Conservation (phyloP, 2,113 vertebrate species). For the Strix aluco region DNA sequence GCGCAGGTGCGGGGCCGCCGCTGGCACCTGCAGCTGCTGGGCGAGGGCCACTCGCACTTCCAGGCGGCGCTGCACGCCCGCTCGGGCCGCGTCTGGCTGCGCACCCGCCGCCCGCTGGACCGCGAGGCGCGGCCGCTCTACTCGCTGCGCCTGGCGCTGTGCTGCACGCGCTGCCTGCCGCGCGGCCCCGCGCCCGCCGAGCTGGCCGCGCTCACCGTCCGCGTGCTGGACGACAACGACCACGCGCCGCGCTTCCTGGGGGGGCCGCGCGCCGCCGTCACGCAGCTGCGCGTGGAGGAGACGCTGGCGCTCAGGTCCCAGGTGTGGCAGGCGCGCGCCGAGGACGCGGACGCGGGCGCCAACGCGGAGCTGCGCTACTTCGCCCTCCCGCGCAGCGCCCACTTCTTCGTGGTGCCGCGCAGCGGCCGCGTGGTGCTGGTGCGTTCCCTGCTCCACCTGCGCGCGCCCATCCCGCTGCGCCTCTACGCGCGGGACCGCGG, state of each 20-base stretch:
- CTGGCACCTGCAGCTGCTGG: constrained; percentile 79
- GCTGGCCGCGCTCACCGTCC: constrained; percentile 80
- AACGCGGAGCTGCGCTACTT: constrained; percentile 88
- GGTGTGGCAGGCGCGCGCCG: constrained; percentile 78
- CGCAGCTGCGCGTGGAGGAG: constrained; percentile 79
- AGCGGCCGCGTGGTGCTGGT: constrained; percentile 85
- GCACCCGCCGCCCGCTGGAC: constrained; percentile 80
- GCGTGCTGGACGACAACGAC: constrained; percentile 88
- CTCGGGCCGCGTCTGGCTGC: constrained; percentile 79
- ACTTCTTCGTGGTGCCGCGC: constrained; percentile 88
- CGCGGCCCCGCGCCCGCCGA: constrained; percentile 39
- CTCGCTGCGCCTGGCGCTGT: constrained; percentile 75
- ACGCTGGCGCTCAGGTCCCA: constrained; percentile 80
- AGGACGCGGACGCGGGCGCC: constrained; percentile 82
- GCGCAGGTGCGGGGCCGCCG: constrained; percentile 57
- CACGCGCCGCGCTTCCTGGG: constrained; percentile 79
- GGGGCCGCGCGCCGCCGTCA: constrained; percentile 36
- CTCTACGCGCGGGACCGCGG: constrained; percentile 86
- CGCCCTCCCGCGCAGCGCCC: constrained; percentile 77
- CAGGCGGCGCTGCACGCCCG: constrained; percentile 81
- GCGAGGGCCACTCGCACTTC: constrained; percentile 80
- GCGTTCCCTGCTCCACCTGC: constrained; percentile 84
- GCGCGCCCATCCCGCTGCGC: constrained; percentile 75
- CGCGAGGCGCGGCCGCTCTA: constrained; percentile 81
- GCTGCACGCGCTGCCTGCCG: constrained; percentile 72